Base-by-base conservation (phyloP, 1,140 invertebrate genomes). In the Littorina saxatilis region DNA sequence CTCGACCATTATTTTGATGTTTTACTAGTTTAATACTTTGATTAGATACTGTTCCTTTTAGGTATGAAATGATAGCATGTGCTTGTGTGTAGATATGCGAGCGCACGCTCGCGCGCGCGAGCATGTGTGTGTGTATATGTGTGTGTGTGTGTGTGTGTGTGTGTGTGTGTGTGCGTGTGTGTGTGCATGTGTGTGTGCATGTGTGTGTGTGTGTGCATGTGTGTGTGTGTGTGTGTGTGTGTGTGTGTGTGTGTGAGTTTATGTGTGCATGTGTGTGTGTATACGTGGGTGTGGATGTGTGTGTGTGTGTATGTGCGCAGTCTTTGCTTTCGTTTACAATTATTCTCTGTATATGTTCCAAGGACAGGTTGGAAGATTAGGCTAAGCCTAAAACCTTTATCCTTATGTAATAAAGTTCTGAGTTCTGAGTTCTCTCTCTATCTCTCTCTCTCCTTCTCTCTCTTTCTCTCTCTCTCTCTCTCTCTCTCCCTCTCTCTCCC, bases 91-190 rank as follows among this genome's bases (percentile, higher is more conserved):
- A n/a, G n/a, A n/a, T n/a, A n/a, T n/a, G n/a, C n/a, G n/a, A n/a
- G n/a, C n/a, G n/a, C n/a, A n/a, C n/a, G n/a, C n/a, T n/a, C n/a
- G n/a, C n/a, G n/a, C n/a, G n/a, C n/a, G n/a, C n/a, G n/a, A n/a
- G n/a, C n/a, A n/a, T n/a, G n/a, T n/a, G n/a, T n/a, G n/a, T n/a
- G n/a, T n/a, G n/a, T n/a, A n/a, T n/a, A n/a, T 61, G 9, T 61
- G 58, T 61, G 58, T 61, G 58, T 61, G 58, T 61, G 7, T 61
- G 58, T 61, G 7, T 61, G 58, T 61, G 7, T 61, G 58, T 61
- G 7, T 61, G 58, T 23, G 7, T 61, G 58, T 61, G 7, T 61
- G 58, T 61, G 7, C n/a, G 58, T 61, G 7, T 61, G 58, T 61
- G 7, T 61, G 7, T 61, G 58, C n/a, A 4, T 61, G 58, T 23